Evolutionary conservation across 2,797 vertebrate genomes (phyloP), one percentile per base, ranked within the genome.

Genomic region (Hydrophis major): DNA sequence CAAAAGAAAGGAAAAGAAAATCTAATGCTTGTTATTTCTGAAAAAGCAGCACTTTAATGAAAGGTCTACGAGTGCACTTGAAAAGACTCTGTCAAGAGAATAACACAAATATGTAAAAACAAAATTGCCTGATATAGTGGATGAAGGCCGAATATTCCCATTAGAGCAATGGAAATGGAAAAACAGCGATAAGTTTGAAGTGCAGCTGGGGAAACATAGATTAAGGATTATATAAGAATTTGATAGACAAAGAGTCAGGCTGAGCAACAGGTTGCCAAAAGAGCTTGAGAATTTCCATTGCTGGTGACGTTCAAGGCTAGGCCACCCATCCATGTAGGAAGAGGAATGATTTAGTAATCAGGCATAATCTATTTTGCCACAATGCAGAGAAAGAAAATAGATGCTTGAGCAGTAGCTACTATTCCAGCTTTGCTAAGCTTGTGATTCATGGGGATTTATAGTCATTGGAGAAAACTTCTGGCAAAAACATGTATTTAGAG

Each of bases 261-360:
- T 27, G 57, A 88, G 47, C 56, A 88, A 42, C 92, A 91, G 63
- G 50, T 91, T 93, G 93, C 87, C 90, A 93, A 86, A 93, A 91
- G 87, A 89, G 93, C 69, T 88, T 91, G 90, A 93, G 93, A 93
- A 93, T 93, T 93, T 93, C 93, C 90, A 93, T 42, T 61, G 56
- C 87, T 89, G 56, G 12, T 63, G 87, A n/a, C 37, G 50, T 89
- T 93, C 93, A 93, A 93, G 93, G 93, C 90, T 91, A 83, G 93
- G 93, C 93, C 93, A 93, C 93, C 93, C 93, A 91, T 89, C 90
- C 89, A 74, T 53, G 63, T 86, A 63, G 66, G 50, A 91, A 93
- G 11, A 66, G 90, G 90, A 93, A 93, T 93, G 90, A 91, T 93
- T 93, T 93, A 91, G 86, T 93, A 93, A 93, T 93, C 93, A 93